These are phyloP conservation scores for Conus canariensis DNA, from an alignment of 2,888 invertebrate genomes.

Conservation along the genomic window DNA sequence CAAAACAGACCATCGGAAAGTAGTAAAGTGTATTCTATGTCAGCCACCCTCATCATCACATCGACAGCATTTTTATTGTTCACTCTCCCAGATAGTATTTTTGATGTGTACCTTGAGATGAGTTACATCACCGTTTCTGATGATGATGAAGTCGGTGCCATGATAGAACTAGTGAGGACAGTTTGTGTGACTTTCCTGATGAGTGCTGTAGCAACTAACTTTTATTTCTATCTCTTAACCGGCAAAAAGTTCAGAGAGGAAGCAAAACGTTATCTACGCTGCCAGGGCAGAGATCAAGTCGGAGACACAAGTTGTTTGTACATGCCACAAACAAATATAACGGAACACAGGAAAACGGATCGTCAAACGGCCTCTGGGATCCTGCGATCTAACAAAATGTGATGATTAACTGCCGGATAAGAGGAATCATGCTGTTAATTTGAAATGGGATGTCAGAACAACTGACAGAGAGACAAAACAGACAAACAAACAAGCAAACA, in stretches of 20 bases:
- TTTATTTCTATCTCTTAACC: background rate
- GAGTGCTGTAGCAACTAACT: background rate
- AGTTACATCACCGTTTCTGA: background rate
- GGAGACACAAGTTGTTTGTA: background rate
- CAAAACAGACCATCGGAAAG: background rate
- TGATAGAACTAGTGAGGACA: background rate
- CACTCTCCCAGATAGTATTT: background rate
- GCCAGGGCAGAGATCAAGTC: background rate
- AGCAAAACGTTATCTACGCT: background rate
- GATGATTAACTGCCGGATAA: no score
- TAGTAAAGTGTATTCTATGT: background rate
- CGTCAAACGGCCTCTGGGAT: no score
- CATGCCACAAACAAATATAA: background rate
- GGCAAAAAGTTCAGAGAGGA: background rate
- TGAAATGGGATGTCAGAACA: no score
- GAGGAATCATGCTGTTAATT: no score
- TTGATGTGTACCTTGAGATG: background rate
- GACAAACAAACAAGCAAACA: no score
- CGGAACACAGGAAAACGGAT: no score
- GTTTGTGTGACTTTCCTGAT: background rate
- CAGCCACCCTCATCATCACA: background rate
- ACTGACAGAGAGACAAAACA: no score
- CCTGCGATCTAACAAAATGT: no score
- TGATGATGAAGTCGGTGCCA: background rate
- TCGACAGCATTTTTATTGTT: background rate